Evolutionary conservation across 2,113 vertebrate genomes (phyloP).

Genomic region (Progne subis): DNA sequence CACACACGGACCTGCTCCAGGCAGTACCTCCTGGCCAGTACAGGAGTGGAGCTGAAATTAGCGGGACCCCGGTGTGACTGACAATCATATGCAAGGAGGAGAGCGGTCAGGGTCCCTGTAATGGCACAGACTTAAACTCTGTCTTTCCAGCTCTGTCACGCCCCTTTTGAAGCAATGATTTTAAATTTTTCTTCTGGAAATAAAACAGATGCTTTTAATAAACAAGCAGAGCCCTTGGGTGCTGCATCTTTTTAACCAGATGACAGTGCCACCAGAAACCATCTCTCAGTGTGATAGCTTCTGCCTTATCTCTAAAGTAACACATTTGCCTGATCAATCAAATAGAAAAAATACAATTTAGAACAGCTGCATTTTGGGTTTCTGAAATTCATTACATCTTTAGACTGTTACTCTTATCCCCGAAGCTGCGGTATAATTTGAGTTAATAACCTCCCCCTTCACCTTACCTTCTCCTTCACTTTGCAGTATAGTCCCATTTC

Average conservation of each 20-base stretch:
- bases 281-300: neutral
- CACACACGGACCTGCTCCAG: accelerated
- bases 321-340: slow-evolving; percentile 33
- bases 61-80: neutral
- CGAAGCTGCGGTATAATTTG: neutral
- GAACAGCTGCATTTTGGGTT: neutral
- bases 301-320: slow-evolving; percentile 46
- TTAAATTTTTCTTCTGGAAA: neutral
- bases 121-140: neutral
- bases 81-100: accelerated
- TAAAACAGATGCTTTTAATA: slow-evolving; percentile 2
- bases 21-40: too few relatives aligned
- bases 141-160: neutral
- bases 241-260: neutral
- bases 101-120: neutral
- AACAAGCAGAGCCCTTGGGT: neutral
- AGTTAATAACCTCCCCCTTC: slow-evolving; percentile 22
- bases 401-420: neutral
- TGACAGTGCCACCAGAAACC: neutral
- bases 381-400: neutral
- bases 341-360: neutral
- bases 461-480: neutral
- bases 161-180: neutral
- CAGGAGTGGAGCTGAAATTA: neutral
- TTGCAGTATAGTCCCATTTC: neutral